Conservation (phyloP, 2,113 vertebrate genomes). For the Orcinus orca region DNA sequence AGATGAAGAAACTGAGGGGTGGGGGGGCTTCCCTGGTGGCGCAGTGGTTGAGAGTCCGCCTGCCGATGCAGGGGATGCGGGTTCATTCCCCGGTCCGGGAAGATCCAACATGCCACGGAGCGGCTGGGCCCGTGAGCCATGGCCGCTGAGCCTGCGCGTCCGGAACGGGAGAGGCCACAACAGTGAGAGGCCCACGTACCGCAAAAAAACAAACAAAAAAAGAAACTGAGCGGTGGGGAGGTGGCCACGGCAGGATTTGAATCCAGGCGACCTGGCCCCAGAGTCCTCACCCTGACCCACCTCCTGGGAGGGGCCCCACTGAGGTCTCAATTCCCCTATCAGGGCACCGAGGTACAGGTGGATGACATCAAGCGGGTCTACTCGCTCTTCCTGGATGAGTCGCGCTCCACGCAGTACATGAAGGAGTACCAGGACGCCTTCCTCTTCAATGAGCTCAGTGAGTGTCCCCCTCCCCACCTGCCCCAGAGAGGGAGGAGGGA, state of each 20-base stretch:
- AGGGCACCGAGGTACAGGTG: slow-evolving; percentile 95
- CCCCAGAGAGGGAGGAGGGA: not conserved
- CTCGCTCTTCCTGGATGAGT: slow-evolving; percentile 93
- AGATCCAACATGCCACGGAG: too few species aligned
- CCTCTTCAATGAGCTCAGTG: slow-evolving; percentile 94
- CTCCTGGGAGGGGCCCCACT: not conserved
- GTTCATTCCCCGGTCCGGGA: too few species aligned
- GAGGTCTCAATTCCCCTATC: not conserved
- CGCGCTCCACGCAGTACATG: slow-evolving; percentile 94
- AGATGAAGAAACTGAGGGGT: not conserved
- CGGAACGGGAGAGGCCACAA: too few species aligned
- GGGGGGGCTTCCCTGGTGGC: too few species aligned
- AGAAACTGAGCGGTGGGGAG: not conserved
- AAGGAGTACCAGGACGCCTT: slow-evolving; percentile 95
- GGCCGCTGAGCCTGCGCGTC: too few species aligned
- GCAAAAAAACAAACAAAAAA: not conserved
- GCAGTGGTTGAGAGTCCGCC: too few species aligned
- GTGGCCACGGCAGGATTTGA: accelerated
- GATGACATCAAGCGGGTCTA: slow-evolving; percentile 95
- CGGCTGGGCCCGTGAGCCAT: too few species aligned
- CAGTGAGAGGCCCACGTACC: too few species aligned
- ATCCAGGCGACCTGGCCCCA: not conserved
- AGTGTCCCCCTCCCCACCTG: slow-evolving; percentile 61
- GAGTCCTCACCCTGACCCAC: too few species aligned
- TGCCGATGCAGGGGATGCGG: too few species aligned